These are phyloP conservation scores for Colostygia pectinataria DNA, from an alignment of 2,888 invertebrate species.

Conservation along the genomic window DNA sequence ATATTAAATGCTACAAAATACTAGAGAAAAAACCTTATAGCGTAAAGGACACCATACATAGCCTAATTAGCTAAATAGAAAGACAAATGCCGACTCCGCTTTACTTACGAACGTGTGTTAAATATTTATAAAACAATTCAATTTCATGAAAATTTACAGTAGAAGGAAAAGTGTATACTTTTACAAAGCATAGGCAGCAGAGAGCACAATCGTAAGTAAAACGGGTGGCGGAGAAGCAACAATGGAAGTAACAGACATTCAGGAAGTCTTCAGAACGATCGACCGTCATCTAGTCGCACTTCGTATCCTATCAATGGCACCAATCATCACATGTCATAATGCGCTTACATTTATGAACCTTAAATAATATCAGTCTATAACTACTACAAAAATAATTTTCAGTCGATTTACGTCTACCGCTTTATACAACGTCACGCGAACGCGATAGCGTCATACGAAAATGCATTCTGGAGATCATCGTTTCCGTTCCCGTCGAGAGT, in stretches of 20 bases:
- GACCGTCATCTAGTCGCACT: conserved; percentile 62
- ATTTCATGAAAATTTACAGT: not conserved
- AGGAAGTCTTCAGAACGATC: conserved; percentile 62
- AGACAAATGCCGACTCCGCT: conserved; percentile 22
- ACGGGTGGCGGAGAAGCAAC: conserved; percentile 54
- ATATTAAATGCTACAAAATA: conserved; percentile 35
- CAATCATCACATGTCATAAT: conserved; percentile 82
- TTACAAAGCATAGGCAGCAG: conserved; percentile 9
- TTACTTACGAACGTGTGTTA: conserved; percentile 24
- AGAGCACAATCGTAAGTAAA: conserved; percentile 27
- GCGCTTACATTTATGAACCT: conserved; percentile 68
- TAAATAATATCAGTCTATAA: conserved; percentile 80
- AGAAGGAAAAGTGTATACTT: not conserved
- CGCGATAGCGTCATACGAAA: conserved; percentile 46
- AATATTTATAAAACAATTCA: not conserved
- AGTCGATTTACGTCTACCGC: conserved; percentile 77
- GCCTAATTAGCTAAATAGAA: conserved; percentile 36
- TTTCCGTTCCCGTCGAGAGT: conserved; percentile 50
- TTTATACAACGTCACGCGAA: conserved; percentile 65
- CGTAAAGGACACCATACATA: conserved; percentile 33
- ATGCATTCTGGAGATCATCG: conserved; percentile 73
- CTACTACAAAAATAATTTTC: conserved; percentile 83
- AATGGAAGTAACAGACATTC: conserved; percentile 75
- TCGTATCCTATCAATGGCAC: conserved; percentile 82
- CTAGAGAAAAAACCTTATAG: conserved; percentile 32